A percentile compares a stretch with the other conserved stretches of the same genome.
phyloP scores from a whole-genome alignment of 2,797 vertebrate species.

The Cryptoprocta ferox region DNA sequence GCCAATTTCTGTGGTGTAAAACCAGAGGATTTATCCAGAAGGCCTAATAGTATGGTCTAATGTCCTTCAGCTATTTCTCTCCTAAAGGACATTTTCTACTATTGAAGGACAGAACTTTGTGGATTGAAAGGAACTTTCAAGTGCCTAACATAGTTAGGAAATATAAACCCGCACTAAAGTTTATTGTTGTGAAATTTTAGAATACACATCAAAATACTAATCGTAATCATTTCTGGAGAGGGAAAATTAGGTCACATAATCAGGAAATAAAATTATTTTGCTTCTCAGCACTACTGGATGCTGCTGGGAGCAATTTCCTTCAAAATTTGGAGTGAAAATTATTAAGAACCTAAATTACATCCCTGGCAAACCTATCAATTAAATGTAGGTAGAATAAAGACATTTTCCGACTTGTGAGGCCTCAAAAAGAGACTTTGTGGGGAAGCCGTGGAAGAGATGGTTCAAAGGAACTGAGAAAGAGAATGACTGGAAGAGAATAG shows the following conservation, averaged over 20 bases:
- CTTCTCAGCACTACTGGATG: not conserved
- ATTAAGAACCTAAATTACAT: not conserved
- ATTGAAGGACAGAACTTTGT: slow-evolving; percentile 12
- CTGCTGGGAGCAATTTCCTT: not conserved
- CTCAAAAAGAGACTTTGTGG: not conserved
- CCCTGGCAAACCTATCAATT: not conserved
- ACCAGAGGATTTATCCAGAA: slow-evolving; percentile 5
- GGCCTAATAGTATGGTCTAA: not conserved
- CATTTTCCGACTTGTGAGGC: not conserved
- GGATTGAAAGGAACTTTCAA: not conserved
- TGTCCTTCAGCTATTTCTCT: no score
- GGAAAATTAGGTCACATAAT: not conserved
- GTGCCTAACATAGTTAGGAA: not conserved
- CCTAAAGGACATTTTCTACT: not conserved
- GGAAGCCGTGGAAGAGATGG: not conserved
- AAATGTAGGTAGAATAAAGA: not conserved
- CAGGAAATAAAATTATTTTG: slow-evolving; percentile 16
- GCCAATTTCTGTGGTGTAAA: not conserved
- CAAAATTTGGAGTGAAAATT: not conserved
- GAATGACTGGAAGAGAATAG: not conserved
- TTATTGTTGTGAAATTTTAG: slow-evolving; percentile 18
- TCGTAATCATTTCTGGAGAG: not conserved
- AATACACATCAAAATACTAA: not conserved
- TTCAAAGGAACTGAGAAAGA: not conserved
- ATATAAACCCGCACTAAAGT: not conserved